These are phyloP conservation scores for Parapsyche elsis DNA, from an alignment of 1,140 invertebrate genomes.

Conservation along the genomic window DNA sequence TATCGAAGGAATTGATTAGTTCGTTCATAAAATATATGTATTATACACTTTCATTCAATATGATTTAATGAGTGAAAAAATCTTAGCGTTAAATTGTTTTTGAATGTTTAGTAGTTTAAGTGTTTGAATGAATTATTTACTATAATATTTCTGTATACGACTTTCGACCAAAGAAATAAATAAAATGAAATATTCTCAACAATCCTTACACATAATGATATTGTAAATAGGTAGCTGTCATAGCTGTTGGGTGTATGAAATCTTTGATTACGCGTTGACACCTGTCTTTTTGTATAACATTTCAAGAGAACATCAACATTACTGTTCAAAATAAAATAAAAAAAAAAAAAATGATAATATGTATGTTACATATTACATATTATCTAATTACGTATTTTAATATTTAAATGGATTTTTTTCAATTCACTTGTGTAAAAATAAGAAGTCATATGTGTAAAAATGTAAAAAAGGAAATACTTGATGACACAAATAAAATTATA, in stretches of 20 bases:
- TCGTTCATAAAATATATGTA: too few relatives aligned
- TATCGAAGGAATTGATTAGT: too few relatives aligned
- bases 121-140: too few relatives aligned
- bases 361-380: background rate
- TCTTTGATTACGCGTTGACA: constrained; percentile 31
- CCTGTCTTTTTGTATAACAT: constrained; percentile 22
- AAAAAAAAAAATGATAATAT: background rate
- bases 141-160: too few relatives aligned
- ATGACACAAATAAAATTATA: background rate
- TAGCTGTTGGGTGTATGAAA: constrained; percentile 11
- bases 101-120: too few relatives aligned
- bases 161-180: background rate
- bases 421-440: too few relatives aligned
- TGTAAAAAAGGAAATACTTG: too few relatives aligned
- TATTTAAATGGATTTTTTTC: background rate
- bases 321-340: background rate
- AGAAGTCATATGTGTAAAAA: too few relatives aligned
- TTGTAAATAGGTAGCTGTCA: constrained; percentile 28
- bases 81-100: too few relatives aligned
- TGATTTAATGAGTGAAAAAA: too few relatives aligned
- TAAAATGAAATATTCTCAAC: constrained; percentile 25
- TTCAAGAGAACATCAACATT: constrained; percentile 28
- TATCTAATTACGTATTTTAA: background rate
- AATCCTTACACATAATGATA: constrained; percentile 10
- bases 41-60: too few relatives aligned